Conservation (phyloP, 1,140 invertebrate genomes). For the Triops cancriformis region DNA sequence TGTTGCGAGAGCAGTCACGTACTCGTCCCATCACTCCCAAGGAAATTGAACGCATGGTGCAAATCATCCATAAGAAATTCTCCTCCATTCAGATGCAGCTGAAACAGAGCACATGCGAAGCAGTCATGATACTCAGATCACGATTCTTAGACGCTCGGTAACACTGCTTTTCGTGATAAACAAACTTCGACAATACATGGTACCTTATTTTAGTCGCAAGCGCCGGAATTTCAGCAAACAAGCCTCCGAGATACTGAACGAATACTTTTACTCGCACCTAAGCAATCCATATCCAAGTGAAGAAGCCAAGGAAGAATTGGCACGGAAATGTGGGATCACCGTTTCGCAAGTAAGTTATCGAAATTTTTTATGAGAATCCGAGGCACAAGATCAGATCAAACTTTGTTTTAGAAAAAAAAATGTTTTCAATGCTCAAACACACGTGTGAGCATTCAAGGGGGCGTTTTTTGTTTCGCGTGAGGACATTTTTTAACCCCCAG, state of each 20-base stretch:
- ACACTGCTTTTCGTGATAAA: slow-evolving; percentile 17
- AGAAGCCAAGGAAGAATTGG: slow-evolving; percentile 98
- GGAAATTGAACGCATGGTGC: slow-evolving; percentile 99
- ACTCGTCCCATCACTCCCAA: slow-evolving; percentile 90
- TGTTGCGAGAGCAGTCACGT: slow-evolving; percentile 92
- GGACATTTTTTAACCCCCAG: not conserved
- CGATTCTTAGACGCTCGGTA: slow-evolving; percentile 89
- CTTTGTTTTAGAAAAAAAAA: not conserved
- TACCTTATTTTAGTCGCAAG: slow-evolving; percentile 81
- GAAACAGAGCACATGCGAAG: slow-evolving; percentile 99
- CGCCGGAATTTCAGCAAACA: slow-evolving; percentile 99
- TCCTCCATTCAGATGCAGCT: slow-evolving; percentile 99
- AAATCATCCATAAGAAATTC: slow-evolving; percentile 99
- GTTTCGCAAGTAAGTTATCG: slow-evolving; percentile 68
- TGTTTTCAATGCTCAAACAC: not conserved
- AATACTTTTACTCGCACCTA: slow-evolving; percentile 99
- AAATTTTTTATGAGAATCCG: not conserved
- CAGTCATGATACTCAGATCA: slow-evolving; percentile 97
- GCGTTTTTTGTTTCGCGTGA: not conserved
- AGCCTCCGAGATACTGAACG: slow-evolving; percentile 98
- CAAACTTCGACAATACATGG: too few species aligned
- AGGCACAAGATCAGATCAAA: not conserved
- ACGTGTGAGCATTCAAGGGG: not conserved
- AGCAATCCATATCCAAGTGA: slow-evolving; percentile 99
- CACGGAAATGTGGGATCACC: slow-evolving; percentile 98